phyloP scores from a whole-genome alignment of 2,113 vertebrate genomes.

The Hirundichthys speculiger region DNA sequence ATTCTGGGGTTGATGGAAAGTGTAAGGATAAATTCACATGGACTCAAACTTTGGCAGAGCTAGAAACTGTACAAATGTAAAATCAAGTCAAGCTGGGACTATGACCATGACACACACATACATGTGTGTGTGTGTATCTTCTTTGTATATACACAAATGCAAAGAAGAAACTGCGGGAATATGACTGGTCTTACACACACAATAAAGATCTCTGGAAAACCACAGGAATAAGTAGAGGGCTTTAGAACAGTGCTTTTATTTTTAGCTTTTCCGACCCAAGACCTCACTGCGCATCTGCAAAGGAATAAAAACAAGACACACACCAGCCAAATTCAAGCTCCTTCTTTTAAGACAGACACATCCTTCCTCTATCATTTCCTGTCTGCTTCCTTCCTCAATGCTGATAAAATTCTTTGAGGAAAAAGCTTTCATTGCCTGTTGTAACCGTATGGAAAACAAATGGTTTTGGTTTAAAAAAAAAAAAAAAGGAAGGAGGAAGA shows the following conservation, averaged over 20 bases:
- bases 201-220: conserved; percentile 36
- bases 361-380: conserved; percentile 65
- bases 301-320: conserved; percentile 43
- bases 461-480: background rate
- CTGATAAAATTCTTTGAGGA: conserved; percentile 47
- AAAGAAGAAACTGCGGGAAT: background rate
- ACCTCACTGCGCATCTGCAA: conserved; percentile 53
- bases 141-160: background rate
- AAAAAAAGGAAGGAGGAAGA: background rate
- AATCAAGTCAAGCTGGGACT: too few species aligned
- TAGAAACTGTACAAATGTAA: background rate
- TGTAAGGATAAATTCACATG: too few species aligned
- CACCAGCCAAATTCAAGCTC: conserved; percentile 51
- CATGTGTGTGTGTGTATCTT: too few species aligned
- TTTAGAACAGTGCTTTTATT: conserved; percentile 60
- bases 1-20: too few species aligned
- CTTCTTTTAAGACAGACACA: conserved; percentile 52
- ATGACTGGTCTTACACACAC: conserved; percentile 10
- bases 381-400: conserved; percentile 55
- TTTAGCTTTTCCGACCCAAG: conserved; percentile 66
- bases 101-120: too few species aligned
- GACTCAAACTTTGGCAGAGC: background rate
- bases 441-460: conserved; percentile 3
- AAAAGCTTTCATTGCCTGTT: conserved; percentile 7
- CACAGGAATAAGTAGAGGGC: conserved; percentile 66